Base-by-base conservation (phyloP, 2,888 invertebrate genomes). In the Mythimna pallens region DNA sequence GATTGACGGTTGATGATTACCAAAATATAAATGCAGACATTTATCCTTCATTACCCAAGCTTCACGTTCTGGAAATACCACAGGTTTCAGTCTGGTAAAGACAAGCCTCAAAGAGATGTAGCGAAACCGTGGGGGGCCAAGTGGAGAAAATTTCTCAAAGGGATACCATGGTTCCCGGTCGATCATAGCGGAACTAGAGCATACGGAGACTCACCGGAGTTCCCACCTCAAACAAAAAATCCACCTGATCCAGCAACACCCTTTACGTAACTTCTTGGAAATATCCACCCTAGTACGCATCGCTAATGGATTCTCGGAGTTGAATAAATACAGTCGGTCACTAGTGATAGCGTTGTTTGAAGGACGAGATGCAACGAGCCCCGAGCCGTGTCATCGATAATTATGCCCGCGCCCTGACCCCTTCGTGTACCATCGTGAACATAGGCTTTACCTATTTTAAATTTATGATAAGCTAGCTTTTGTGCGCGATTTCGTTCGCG, bases 311-410 rank as follows among this genome's bases (percentile, higher is more conserved):
- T 78, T 66, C 65, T 65, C 36, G 3, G 30, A 20, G 17, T 74
- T 70, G 70, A 82, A 80, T 80, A 80, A 80, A 82, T 79, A 82
- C 55, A 69, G 50, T 17, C 66, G 43, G 43, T 63, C 40, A 40
- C 54, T 57, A 61, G 64, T 73, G 83, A 80, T 69, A 57, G 80
- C 70, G 9, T 55, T 78, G 88, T 89, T 91, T 88, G 91, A 92
- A 93, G 92, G 91, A 90, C 90, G 89, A 80, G 87, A 79, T 78
- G 85, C 86, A 86, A 85, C 85, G 76, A 74, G 85, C 82, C 80
- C 81, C 67, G 80, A 87, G 89, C 93, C 95, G 92, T 94, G 93
- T 92, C 95, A 95, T 95, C 94, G 91, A 89, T 95, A 94, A 95
- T 95, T 92, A 90, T 66, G 80, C 83, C 55, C 85, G 87, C 89